phyloP scores from a whole-genome alignment of 2,888 invertebrate species.

The Callinectes sapidus region DNA sequence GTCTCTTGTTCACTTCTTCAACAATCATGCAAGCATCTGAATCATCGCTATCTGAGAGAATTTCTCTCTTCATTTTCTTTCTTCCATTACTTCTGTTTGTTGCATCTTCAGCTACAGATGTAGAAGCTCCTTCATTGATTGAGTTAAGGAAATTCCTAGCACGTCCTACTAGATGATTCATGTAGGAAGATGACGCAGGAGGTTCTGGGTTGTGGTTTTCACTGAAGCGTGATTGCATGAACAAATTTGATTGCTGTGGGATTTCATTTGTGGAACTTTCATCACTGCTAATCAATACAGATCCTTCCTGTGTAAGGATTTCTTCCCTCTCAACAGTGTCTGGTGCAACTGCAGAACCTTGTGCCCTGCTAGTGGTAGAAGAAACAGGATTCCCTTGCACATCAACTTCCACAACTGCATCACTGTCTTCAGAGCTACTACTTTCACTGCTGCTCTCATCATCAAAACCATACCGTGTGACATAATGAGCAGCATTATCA shows the following conservation, averaged over 20 bases:
- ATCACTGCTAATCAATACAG: conserved; percentile 69
- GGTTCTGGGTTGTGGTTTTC: conserved; percentile 51
- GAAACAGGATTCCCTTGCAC: conserved; percentile 50
- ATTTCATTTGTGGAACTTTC: conserved; percentile 40
- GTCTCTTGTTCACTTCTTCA: conserved; percentile 59
- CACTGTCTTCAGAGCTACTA: conserved; percentile 61
- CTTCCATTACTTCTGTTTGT: not conserved
- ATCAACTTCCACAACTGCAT: conserved; percentile 63
- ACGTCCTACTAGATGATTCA: conserved; percentile 42
- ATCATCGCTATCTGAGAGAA: conserved; percentile 48
- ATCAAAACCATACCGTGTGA: conserved; percentile 55
- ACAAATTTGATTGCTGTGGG: conserved; percentile 17
- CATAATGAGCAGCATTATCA: conserved; percentile 74
- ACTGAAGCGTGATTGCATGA: not conserved
- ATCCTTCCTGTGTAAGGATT: conserved; percentile 67
- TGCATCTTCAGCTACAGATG: conserved; percentile 47
- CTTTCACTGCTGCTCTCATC: conserved; percentile 45
- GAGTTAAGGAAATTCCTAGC: conserved; percentile 49
- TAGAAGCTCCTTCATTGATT: conserved; percentile 65
- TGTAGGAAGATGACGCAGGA: not conserved
- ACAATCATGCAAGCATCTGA: conserved; percentile 67
- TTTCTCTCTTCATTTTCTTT: conserved; percentile 41
- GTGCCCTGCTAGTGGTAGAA: not conserved
- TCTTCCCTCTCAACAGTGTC: conserved; percentile 65
- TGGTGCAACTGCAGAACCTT: conserved; percentile 30